phyloP scores from a whole-genome alignment of 2,113 vertebrate species.

The Rallus limicola region DNA sequence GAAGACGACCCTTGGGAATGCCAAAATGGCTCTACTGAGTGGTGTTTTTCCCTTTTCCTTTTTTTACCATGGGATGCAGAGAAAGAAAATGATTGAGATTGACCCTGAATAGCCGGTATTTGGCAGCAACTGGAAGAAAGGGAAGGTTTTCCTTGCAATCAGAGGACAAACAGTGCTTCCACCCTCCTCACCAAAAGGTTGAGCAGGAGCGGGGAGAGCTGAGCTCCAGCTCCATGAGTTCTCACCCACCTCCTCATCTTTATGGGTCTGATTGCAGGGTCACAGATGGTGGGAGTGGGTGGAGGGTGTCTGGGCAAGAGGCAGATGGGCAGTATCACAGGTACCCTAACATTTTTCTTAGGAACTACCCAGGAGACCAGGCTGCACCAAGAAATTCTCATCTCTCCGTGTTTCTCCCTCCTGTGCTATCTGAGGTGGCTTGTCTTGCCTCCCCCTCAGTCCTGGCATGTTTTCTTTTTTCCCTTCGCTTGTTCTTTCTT shows the following conservation, averaged over 20 bases:
- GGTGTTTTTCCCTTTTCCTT: too few species aligned
- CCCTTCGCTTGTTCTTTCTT: neutral
- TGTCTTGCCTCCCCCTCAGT: neutral
- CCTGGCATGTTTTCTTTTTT: neutral
- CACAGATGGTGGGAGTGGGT: accelerated
- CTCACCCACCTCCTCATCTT: neutral
- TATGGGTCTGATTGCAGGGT: neutral
- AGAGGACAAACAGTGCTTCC: neutral
- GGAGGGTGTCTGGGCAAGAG: neutral
- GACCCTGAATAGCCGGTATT: neutral
- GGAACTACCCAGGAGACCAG: neutral
- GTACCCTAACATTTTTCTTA: neutral
- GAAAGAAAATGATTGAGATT: neutral
- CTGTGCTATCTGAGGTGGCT: neutral
- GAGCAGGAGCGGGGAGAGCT: neutral
- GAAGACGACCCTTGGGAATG: neutral
- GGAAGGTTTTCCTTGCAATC: neutral
- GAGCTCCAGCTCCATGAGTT: neutral
- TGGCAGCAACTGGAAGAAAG: neutral
- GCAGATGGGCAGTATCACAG: neutral
- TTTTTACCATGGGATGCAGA: neutral
- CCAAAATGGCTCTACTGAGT: neutral
- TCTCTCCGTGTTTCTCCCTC: neutral
- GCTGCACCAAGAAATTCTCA: neutral
- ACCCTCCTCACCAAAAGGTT: neutral